Conservation (phyloP, 2,113 vertebrate species). For the Periophthalmus modestus region DNA sequence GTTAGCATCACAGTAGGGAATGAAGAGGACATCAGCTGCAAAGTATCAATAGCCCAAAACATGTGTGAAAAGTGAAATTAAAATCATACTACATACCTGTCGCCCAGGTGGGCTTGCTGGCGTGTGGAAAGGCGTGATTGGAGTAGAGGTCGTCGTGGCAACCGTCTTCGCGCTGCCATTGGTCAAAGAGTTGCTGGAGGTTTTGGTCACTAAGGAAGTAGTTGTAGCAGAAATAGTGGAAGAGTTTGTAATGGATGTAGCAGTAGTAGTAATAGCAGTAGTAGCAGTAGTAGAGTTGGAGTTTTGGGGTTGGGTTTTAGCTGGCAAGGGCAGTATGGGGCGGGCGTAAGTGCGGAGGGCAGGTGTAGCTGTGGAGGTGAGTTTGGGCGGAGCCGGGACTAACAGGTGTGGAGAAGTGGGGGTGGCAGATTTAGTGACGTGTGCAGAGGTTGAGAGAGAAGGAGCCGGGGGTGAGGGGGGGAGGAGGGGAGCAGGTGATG, state of each 20-base stretch:
- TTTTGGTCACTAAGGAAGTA: constrained; percentile 32
- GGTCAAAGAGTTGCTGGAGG: constrained; percentile 59
- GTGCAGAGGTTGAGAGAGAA: constrained; percentile 1
- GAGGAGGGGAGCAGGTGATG: constrained; percentile 62
- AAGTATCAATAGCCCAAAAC: background rate
- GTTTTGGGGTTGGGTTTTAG: constrained; percentile 32
- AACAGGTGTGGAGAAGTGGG: constrained; percentile 49
- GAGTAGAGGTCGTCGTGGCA: constrained; percentile 52
- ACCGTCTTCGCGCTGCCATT: constrained; percentile 64
- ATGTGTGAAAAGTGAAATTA: background rate
- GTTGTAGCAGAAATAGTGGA: constrained; percentile 21
- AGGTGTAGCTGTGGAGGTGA: constrained; percentile 47
- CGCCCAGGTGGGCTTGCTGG: constrained; percentile 72
- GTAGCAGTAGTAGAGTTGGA: constrained; percentile 7
- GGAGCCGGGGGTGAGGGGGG: constrained; percentile 3
- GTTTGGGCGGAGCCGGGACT: constrained; percentile 57
- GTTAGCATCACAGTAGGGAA: too few species aligned
- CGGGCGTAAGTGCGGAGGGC: constrained; percentile 64
- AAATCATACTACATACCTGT: constrained; percentile 60
- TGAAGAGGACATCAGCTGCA: too few species aligned
- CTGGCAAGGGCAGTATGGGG: constrained; percentile 52
- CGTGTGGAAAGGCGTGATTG: constrained; percentile 79
- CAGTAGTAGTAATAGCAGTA: constrained; percentile 4
- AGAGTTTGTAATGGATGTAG: constrained; percentile 10
- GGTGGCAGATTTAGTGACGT: constrained; percentile 28